phyloP scores from a whole-genome alignment of 2,113 vertebrate genomes.

The Grallaria varia region DNA sequence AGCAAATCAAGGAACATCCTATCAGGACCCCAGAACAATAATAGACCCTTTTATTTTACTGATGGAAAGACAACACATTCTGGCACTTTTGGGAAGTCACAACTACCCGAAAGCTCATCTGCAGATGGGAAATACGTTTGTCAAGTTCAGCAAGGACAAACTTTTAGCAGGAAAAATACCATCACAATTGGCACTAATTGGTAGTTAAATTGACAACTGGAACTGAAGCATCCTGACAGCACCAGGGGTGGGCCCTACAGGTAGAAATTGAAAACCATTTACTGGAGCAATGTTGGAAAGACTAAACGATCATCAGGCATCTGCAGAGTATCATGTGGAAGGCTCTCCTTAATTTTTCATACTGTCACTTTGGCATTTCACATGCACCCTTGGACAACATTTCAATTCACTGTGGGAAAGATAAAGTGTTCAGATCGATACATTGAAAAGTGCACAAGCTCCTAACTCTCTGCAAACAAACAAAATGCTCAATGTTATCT shows the following conservation, averaged over 20 bases:
- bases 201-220: slow-evolving; percentile 45
- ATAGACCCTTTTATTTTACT: neutral
- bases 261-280: slow-evolving; percentile 40
- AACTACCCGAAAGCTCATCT: neutral
- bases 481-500: neutral
- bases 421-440: neutral
- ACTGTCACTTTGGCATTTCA: neutral
- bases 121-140: neutral
- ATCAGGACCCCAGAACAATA: neutral
- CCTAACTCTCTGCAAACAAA: neutral
- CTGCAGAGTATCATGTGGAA: neutral
- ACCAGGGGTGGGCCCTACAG: slow-evolving; percentile 15
- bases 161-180: neutral
- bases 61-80: neutral
- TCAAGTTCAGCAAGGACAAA: slow-evolving; percentile 13
- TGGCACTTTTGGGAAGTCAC: neutral
- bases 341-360: neutral
- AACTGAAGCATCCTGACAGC: slow-evolving; percentile 38
- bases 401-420: neutral
- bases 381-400: neutral
- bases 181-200: slow-evolving; percentile 49
- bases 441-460: neutral
- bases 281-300: neutral
- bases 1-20: neutral
- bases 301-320: neutral